Conservation (phyloP, 2,113 vertebrate genomes). For the Rhinoptilus africanus region DNA sequence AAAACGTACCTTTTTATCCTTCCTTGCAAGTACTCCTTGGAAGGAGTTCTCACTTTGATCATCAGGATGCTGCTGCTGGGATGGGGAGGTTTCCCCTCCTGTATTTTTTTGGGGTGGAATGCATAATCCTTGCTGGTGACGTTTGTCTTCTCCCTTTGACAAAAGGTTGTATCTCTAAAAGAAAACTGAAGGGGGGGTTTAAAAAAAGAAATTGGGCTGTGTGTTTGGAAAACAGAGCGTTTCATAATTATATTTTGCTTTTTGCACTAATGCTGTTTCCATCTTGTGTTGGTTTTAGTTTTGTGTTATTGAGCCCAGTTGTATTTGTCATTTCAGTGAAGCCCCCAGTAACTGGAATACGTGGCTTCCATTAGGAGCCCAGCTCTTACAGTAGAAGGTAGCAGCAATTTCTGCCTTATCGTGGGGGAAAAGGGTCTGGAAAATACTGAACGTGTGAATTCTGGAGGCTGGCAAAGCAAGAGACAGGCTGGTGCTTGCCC, state of each 20-base stretch:
- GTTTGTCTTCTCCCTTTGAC: neutral
- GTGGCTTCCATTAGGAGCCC: neutral
- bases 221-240: neutral
- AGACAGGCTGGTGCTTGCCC: neutral
- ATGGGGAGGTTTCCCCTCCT: neutral
- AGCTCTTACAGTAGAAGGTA: neutral
- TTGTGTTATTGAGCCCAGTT: neutral
- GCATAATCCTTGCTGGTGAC: neutral
- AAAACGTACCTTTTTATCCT: conserved; percentile 69
- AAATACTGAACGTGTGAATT: neutral
- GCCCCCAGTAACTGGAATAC: neutral
- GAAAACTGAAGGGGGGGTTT: neutral
- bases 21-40: conserved; percentile 51
- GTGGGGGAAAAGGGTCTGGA: neutral
- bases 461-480: neutral
- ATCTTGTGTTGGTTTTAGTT: rapidly evolving
- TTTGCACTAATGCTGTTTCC: neutral
- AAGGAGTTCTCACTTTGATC: conserved; percentile 73
- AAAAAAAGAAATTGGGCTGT: neutral
- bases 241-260: neutral
- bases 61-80: conserved; percentile 69
- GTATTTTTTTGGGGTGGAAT: neutral
- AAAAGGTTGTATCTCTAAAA: neutral
- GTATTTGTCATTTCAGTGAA: too few species aligned
- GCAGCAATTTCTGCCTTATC: too few species aligned